These are phyloP conservation scores for Saguinus imperator DNA, from an alignment of 2,113 vertebrate genomes.

Conservation along the genomic window DNA sequence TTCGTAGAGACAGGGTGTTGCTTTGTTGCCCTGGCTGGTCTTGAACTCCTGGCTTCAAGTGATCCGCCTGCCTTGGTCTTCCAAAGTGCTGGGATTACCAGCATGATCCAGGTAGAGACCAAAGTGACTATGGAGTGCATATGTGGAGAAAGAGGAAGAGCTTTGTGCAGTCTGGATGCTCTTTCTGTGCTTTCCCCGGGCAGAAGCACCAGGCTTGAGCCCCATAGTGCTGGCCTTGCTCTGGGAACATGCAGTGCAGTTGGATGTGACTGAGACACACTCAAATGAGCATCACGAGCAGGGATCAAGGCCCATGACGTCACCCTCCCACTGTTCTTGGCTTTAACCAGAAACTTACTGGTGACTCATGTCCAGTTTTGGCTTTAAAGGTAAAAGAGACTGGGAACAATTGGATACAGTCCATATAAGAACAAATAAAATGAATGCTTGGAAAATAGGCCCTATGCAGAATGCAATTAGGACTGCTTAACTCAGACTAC, in stretches of 20 bases:
- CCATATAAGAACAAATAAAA: neutral
- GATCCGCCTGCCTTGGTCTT: neutral
- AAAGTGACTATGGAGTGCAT: no score
- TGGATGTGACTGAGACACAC: neutral
- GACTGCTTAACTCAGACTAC: neutral
- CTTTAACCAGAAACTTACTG: neutral
- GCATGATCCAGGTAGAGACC: neutral
- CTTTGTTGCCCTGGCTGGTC: neutral
- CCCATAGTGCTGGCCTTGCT: neutral
- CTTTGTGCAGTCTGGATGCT: neutral
- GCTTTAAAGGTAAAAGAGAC: slow-evolving; percentile 23
- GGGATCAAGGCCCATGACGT: neutral
- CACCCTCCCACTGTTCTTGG: neutral
- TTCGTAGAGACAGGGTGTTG: neutral
- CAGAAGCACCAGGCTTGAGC: neutral
- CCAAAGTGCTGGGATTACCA: neutral
- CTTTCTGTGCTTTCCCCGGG: no score
- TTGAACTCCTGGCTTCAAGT: neutral
- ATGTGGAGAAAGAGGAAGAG: neutral
- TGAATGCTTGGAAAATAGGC: slow-evolving; percentile 20
- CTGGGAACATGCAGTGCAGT: neutral
- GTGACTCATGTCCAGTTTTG: slow-evolving; percentile 24
- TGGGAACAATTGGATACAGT: neutral
- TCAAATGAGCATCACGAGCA: neutral
- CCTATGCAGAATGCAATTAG: neutral